Evolutionary conservation across 2,797 vertebrate species (phyloP).

Genomic region (Cossypha dichroa): DNA sequence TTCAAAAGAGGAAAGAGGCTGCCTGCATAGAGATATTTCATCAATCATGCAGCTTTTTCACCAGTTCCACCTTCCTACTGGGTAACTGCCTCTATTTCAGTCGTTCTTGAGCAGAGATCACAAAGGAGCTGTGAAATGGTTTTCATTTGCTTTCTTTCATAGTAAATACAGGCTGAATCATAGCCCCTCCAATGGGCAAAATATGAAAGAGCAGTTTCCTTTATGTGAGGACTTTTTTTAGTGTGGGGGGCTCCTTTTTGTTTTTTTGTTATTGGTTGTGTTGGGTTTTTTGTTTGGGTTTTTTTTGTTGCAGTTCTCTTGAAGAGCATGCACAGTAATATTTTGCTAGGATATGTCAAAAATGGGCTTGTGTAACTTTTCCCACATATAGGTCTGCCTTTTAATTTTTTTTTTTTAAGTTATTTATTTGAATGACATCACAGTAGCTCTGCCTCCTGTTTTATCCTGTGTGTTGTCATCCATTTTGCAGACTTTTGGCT

Average conservation of each 20-base stretch:
- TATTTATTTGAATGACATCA: neutral
- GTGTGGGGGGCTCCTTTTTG: neutral
- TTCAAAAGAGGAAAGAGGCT: neutral
- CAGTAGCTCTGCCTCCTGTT: neutral
- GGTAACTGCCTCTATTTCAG: neutral
- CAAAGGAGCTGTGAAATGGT: neutral
- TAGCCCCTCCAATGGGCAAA: neutral
- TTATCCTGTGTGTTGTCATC: neutral
- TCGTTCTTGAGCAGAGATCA: neutral
- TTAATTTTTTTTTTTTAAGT: neutral
- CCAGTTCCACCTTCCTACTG: neutral
- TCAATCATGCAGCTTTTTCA: neutral
- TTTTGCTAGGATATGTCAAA: neutral
- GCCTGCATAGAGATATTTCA: neutral
- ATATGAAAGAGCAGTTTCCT: neutral
- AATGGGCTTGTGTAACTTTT: neutral
- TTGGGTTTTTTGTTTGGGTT: fast-evolving
- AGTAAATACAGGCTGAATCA: neutral
- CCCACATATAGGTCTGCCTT: neutral
- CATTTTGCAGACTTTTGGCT: neutral
- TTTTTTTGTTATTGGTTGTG: neutral
- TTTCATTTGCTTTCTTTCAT: neutral
- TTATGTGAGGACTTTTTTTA: neutral
- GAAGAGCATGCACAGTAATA: neutral
- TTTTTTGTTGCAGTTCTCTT: neutral